Percentiles rank a stretch among this genome's conserved stretches.
Conservation (phyloP, 2,888 invertebrate species). For the Drepanosiphum platanoidis region DNA sequence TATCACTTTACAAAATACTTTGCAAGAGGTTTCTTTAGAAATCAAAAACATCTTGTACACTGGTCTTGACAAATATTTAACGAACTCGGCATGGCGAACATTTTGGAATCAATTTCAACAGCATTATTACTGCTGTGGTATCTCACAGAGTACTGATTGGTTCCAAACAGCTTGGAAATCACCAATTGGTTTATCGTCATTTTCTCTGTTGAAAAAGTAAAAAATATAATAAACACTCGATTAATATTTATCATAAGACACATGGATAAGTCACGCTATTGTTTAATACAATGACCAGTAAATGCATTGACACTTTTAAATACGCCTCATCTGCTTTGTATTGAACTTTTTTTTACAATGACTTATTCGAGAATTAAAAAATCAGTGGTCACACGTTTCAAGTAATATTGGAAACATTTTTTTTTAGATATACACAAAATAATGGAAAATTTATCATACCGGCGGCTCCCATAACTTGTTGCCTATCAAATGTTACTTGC, state of each 20-base stretch:
- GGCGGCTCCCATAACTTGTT: slow-evolving; percentile 32
- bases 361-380: too few relatives aligned
- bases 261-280: background rate
- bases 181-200: slow-evolving; percentile 6
- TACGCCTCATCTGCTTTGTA: background rate
- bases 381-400: background rate
- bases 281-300: too few relatives aligned
- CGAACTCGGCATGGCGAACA: slow-evolving; percentile 32
- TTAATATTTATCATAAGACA: background rate
- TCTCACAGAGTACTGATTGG: slow-evolving; percentile 26
- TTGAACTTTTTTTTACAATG: too few relatives aligned
- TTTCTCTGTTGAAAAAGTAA: slow-evolving; percentile 45
- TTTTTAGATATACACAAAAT: slow-evolving; percentile 23
- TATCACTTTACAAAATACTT: slow-evolving; percentile 35
- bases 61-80: slow-evolving; percentile 33
- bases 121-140: slow-evolving; percentile 47
- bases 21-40: slow-evolving; percentile 23
- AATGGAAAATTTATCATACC: slow-evolving; percentile 36
- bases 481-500: background rate
- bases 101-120: slow-evolving; percentile 56
- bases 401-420: background rate
- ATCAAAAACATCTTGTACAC: background rate
- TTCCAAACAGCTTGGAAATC: slow-evolving; percentile 54
- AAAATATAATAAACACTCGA: background rate
- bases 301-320: too few relatives aligned